These are phyloP conservation scores for Graptemys geographica DNA, from an alignment of 2,797 vertebrate genomes.

Conservation along the genomic window DNA sequence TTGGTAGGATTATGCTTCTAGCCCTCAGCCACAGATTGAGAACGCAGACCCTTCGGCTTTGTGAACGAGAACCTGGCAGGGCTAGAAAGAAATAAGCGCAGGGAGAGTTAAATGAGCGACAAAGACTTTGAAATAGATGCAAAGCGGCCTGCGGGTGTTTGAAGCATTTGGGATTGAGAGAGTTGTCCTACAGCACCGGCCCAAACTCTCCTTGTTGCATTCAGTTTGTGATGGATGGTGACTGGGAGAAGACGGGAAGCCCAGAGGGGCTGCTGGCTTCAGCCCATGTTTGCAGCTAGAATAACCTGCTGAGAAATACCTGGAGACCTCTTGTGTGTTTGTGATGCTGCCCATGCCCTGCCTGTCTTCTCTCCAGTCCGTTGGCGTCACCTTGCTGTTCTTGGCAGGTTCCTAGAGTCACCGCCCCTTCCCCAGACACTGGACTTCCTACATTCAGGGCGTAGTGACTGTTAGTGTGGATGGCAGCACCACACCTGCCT, in stretches of 20 bases:
- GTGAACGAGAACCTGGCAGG: neutral
- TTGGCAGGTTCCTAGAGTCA: neutral
- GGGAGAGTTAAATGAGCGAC: neutral
- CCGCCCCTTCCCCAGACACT: too few relatives aligned
- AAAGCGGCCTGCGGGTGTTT: neutral
- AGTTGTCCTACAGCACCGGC: neutral
- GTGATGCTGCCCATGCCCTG: neutral
- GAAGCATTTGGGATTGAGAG: too few relatives aligned
- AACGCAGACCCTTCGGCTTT: neutral
- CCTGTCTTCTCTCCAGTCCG: neutral
- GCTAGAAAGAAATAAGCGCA: neutral
- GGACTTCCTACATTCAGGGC: neutral
- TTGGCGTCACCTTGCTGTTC: neutral
- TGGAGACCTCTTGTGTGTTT: neutral
- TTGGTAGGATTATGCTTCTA: neutral
- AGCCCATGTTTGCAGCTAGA: neutral
- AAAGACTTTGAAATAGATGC: neutral
- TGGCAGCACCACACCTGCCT: neutral
- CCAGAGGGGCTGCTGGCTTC: neutral
- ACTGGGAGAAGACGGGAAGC: neutral
- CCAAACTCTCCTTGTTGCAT: neutral
- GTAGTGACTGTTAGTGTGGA: neutral
- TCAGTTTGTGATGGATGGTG: neutral
- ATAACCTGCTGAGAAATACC: neutral
- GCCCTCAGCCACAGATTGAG: neutral